Percentiles rank a stretch among this genome's conserved stretches.
phyloP scores from a whole-genome alignment of 2,113 vertebrate genomes.

The Tympanuchus pallidicinctus region DNA sequence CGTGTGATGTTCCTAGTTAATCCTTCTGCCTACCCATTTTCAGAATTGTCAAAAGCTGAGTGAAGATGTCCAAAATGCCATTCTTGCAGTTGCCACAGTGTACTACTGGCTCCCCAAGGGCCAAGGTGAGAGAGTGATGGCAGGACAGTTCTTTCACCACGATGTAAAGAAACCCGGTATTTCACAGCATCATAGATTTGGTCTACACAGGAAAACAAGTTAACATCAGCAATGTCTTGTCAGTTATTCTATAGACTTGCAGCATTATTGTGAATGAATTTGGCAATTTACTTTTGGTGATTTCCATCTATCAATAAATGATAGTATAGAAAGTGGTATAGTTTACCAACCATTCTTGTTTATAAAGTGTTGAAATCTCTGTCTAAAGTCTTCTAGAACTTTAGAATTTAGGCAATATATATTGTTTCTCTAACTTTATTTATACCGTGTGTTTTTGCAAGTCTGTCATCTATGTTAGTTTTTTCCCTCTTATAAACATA shows the following conservation, averaged over 20 bases:
- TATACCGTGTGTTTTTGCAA: not conserved
- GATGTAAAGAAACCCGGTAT: not conserved
- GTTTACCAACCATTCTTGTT: not conserved
- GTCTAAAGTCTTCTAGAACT: not conserved
- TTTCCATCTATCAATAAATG: not conserved
- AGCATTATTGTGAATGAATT: not conserved
- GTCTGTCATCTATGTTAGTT: not conserved
- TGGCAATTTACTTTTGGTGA: not conserved
- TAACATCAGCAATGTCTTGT: not conserved
- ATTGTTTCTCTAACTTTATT: not conserved
- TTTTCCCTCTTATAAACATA: not conserved
- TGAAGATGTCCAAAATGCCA: slow-evolving; percentile 79
- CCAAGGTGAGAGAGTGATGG: slow-evolving; percentile 81
- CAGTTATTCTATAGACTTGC: not conserved
- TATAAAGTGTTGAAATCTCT: not conserved
- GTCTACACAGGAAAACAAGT: not conserved
- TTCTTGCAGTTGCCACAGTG: slow-evolving; percentile 81
- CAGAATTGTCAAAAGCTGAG: slow-evolving; percentile 84
- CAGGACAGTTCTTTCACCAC: not conserved
- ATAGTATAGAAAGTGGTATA: not conserved
- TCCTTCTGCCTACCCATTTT: not conserved
- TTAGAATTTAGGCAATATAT: not conserved
- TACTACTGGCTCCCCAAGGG: slow-evolving; percentile 92
- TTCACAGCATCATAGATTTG: not conserved
- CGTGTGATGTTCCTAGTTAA: rapidly evolving